Conservation (phyloP, 2,113 vertebrate genomes). For the Sardina pilchardus region DNA sequence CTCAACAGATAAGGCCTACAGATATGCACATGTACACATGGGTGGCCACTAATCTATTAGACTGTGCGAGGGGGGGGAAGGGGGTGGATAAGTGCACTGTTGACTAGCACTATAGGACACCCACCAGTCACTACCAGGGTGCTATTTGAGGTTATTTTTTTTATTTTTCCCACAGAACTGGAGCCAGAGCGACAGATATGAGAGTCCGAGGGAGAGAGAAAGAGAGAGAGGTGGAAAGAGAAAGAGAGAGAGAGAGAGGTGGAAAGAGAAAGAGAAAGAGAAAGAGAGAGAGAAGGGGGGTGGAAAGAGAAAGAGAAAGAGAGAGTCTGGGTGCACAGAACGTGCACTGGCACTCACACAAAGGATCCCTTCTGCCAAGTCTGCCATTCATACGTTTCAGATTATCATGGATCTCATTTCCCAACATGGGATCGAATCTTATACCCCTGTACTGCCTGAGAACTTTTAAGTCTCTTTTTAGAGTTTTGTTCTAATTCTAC, state of each 20-base stretch:
- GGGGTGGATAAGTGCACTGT: no score
- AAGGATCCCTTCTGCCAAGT: conserved; percentile 53
- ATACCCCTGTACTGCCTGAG: conserved; percentile 43
- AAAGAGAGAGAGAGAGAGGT: background rate
- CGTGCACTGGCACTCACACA: conserved; percentile 52
- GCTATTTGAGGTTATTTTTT: background rate
- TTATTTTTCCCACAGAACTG: background rate
- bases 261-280: background rate
- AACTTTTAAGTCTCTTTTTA: background rate
- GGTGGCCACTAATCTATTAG: background rate
- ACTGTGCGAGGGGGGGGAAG: background rate
- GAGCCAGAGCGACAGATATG: background rate
- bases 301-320: background rate
- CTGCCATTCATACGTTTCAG: conserved; percentile 48
- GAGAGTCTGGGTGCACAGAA: background rate
- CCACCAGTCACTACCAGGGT: background rate
- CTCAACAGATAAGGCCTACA: conserved; percentile 18
- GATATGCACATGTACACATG: conserved; percentile 1
- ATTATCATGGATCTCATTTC: conserved; percentile 52
- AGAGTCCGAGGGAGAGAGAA: no score
- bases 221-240: conserved; percentile 4
- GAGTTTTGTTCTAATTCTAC: background rate
- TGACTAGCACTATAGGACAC: background rate
- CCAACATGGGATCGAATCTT: conserved; percentile 52
- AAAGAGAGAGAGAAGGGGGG: background rate